Percentiles rank a stretch among this genome's conserved stretches.
Conservation (phyloP, 2,797 vertebrate genomes). For the Sciurus carolinensis region DNA sequence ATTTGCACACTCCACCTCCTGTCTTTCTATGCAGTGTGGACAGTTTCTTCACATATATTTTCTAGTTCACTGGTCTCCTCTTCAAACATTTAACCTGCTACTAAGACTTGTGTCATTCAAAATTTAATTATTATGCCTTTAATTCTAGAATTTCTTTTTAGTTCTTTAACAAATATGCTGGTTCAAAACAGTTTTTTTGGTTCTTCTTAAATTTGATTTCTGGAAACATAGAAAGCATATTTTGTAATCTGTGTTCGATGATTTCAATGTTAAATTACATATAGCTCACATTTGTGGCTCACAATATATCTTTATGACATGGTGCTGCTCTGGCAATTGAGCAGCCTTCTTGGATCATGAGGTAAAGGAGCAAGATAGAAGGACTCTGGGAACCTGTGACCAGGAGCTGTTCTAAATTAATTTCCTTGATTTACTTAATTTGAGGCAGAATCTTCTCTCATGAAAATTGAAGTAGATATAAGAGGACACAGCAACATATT, state of each 20-base stretch:
- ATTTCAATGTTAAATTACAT: neutral
- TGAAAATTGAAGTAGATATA: neutral
- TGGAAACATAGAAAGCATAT: neutral
- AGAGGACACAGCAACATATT: neutral
- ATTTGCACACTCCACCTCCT: neutral
- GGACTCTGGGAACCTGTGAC: neutral
- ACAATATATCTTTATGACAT: neutral
- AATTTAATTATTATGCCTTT: slow-evolving; percentile 16
- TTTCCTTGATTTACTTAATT: neutral
- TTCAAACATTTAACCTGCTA: neutral
- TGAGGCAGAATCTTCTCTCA: neutral
- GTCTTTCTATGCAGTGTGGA: neutral
- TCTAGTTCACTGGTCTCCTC: neutral
- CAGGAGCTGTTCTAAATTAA: neutral
- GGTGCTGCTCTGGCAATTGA: neutral
- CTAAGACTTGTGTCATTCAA: neutral
- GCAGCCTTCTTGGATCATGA: neutral
- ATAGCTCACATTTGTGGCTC: neutral
- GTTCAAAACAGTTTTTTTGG: neutral
- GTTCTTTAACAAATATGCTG: neutral
- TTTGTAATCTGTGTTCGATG: neutral
- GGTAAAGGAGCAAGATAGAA: neutral
- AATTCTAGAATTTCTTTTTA: slow-evolving; percentile 2
- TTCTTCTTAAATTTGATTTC: neutral
- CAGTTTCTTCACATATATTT: neutral